phyloP scores from a whole-genome alignment of 2,888 invertebrate species.

The Bibio marci region DNA sequence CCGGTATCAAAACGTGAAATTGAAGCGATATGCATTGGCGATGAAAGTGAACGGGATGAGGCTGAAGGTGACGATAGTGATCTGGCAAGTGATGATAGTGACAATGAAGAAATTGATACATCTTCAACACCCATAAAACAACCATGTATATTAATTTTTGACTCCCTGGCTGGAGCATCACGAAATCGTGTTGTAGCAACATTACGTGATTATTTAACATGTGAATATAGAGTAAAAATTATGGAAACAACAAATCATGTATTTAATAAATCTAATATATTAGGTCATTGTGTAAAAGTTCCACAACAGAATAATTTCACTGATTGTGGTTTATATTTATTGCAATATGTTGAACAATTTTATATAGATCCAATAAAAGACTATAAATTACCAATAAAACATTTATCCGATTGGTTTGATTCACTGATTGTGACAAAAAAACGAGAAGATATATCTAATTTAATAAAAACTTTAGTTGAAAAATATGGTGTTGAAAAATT shows the following conservation, averaged over 20 bases:
- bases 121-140: conserved; percentile 9
- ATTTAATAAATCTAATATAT: conserved; percentile 70
- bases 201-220: conserved; percentile 75
- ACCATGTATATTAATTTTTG: conserved; percentile 88
- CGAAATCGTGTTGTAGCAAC: conserved; percentile 75
- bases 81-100: conserved; percentile 34
- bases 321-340: conserved; percentile 88
- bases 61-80: conserved; percentile 69
- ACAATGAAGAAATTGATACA: conserved; percentile 18
- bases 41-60: conserved; percentile 59
- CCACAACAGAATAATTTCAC: conserved; percentile 97
- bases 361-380: conserved; percentile 73
- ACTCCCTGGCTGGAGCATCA: conserved; percentile 69
- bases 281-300: conserved; percentile 74
- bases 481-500: conserved; percentile 50
- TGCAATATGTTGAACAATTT: conserved; percentile 94
- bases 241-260: conserved; percentile 33
- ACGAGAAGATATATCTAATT: conserved; percentile 66
- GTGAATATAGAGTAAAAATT: conserved; percentile 64
- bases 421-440: conserved; percentile 68
- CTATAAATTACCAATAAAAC: conserved; percentile 67
- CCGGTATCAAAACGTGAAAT: conserved; percentile 32
- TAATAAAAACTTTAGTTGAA: conserved; percentile 58
- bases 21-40: conserved; percentile 47
- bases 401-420: conserved; percentile 73